phyloP scores from a whole-genome alignment of 2,113 vertebrate genomes.

The Scalopus aquaticus region DNA sequence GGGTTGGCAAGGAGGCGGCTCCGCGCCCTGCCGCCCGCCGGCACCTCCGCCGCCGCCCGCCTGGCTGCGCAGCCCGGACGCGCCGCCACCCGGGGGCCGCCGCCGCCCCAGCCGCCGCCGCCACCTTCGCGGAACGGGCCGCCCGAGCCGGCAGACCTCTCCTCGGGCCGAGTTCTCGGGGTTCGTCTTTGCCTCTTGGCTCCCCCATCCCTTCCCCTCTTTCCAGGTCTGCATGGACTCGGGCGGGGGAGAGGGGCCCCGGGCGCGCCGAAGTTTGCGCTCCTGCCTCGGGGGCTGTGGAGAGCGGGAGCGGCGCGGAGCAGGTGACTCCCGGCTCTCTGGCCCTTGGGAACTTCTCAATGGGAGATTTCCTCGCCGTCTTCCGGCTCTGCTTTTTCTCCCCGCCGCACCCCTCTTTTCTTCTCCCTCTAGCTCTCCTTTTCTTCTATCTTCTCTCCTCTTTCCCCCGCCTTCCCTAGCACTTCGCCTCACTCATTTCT shows the following conservation, averaged over 20 bases:
- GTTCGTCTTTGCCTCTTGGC: constrained; percentile 70
- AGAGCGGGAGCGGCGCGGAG: constrained; percentile 10
- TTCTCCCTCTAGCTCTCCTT: not conserved
- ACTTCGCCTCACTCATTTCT: not conserved
- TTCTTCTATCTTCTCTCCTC: not conserved
- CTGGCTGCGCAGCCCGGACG: constrained; percentile 60
- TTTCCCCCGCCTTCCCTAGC: not conserved
- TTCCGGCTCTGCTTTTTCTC: not conserved
- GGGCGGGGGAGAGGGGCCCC: constrained; percentile 11
- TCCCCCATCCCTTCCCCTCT: not conserved
- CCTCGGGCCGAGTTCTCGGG: constrained; percentile 61
- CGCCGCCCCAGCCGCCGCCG: not conserved
- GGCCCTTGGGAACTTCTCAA: constrained; percentile 74
- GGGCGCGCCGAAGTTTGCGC: constrained; percentile 70
- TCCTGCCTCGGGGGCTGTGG: constrained; percentile 3
- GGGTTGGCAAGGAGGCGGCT: constrained; percentile 54
- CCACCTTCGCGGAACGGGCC: constrained; percentile 33
- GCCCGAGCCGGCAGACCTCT: constrained; percentile 32
- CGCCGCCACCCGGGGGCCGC: constrained; percentile 36
- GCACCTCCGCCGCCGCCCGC: constrained; percentile 50
- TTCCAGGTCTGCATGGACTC: not conserved
- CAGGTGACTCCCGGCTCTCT: constrained; percentile 65
- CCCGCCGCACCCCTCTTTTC: not conserved
- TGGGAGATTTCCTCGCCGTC: constrained; percentile 3
- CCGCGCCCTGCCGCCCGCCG: constrained; percentile 49